phyloP scores from a whole-genome alignment of 1,140 invertebrate genomes.

The Zaprionus davidi region DNA sequence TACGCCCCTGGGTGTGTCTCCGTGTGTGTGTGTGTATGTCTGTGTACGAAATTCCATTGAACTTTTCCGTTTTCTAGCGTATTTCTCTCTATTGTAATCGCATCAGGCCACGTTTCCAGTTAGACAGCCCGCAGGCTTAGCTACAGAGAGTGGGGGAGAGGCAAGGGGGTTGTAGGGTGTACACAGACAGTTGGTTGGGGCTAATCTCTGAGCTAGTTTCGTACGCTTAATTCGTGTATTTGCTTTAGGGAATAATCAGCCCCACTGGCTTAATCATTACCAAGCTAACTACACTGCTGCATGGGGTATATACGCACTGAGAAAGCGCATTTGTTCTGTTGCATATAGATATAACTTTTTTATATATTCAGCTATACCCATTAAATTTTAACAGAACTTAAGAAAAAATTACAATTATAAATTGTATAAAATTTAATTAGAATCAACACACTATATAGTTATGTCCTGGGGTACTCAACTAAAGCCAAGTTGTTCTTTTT shows the following conservation, averaged over 20 bases:
- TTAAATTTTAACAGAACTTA: background rate
- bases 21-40: constrained; percentile 10
- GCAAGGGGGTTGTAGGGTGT: background rate
- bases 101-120: constrained; percentile 9
- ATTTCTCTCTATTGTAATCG: constrained; percentile 19
- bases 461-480: background rate
- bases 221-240: constrained; percentile 7
- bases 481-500: too few relatives aligned
- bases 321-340: background rate
- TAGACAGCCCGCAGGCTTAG: background rate
- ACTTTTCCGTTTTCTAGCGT: constrained; percentile 14
- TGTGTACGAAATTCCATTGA: constrained; percentile 24
- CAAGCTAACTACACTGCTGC: background rate
- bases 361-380: background rate
- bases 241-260: background rate
- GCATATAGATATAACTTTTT: background rate
- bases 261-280: background rate
- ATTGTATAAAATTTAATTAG: too few relatives aligned
- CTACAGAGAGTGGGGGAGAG: background rate
- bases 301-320: background rate
- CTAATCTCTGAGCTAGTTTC: constrained; percentile 8
- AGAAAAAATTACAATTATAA: background rate
- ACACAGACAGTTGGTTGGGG: background rate
- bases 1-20: background rate
- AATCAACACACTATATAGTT: background rate